Percentiles rank a stretch among this genome's conserved stretches.
Evolutionary conservation across 2,113 vertebrate species (phyloP).

Genomic region (Thunnus thynnus): DNA sequence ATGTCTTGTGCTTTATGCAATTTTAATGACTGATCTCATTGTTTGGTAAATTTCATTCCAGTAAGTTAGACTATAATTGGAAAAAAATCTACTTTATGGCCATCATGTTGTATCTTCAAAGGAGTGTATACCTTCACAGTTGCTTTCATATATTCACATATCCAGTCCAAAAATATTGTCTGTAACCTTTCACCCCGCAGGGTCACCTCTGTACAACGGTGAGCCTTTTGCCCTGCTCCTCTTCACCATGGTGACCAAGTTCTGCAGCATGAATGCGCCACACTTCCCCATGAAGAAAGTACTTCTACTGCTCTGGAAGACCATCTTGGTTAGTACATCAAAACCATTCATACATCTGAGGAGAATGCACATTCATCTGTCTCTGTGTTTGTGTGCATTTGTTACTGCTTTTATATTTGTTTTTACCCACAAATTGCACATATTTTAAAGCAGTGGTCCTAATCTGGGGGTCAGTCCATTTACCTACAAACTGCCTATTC

Average conservation of each 20-base stretch:
- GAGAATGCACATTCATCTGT: too few species aligned
- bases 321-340: slow-evolving; percentile 88
- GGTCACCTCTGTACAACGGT: slow-evolving; percentile 89
- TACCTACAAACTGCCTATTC: too few species aligned
- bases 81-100: background rate
- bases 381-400: too few species aligned
- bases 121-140: background rate
- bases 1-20: too few species aligned
- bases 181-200: slow-evolving; percentile 73
- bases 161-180: background rate
- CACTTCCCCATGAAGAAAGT: slow-evolving; percentile 99
- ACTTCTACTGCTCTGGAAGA: slow-evolving; percentile 96
- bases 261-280: slow-evolving; percentile 96
- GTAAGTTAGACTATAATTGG: too few species aligned
- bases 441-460: too few species aligned
- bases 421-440: too few species aligned
- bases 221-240: slow-evolving; percentile 95
- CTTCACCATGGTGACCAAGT: slow-evolving; percentile 97
- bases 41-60: too few species aligned
- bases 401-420: too few species aligned
- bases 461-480: too few species aligned
- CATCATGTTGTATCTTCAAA: background rate
- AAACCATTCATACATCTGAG: background rate
- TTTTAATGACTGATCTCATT: too few species aligned
- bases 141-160: background rate